These are phyloP conservation scores for Astropecten irregularis DNA, from an alignment of 53 echinoderm and acorn worm genomes.

Conservation along the genomic window DNA sequence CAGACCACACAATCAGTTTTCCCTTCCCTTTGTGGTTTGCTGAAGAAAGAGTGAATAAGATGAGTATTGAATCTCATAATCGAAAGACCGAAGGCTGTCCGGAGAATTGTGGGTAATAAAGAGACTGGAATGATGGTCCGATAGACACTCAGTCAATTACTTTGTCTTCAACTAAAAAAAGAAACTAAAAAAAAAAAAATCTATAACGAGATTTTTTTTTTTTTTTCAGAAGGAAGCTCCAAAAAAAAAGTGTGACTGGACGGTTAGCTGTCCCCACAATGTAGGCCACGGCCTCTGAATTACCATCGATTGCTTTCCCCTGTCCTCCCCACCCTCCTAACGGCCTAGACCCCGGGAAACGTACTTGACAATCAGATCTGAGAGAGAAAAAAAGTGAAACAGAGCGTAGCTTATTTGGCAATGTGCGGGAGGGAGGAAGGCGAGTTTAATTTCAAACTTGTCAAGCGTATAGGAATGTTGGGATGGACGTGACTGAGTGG, in stretches of 20 bases:
- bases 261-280: not conserved
- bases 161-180: not conserved
- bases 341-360: not conserved
- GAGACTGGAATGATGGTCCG: too few relatives aligned
- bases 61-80: too few relatives aligned
- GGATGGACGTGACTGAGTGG: conserved; percentile 23
- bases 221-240: too few relatives aligned
- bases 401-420: conserved; percentile 9
- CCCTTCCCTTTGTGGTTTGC: too few relatives aligned
- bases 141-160: conserved; percentile 4
- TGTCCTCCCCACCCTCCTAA: too few relatives aligned
- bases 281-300: conserved; percentile 32
- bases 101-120: too few relatives aligned
- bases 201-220: not conserved
- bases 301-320: conserved; percentile 15
- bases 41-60: too few relatives aligned
- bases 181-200: not conserved
- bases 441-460: not conserved
- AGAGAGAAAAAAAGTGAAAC: too few relatives aligned
- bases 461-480: not conserved
- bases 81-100: too few relatives aligned
- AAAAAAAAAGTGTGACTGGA: too few relatives aligned
- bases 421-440: not conserved
- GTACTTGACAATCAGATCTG: conserved; percentile 32
- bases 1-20: too few relatives aligned